Evolutionary conservation across 2,797 vertebrate genomes (phyloP).

Genomic region (Tapirus indicus): DNA sequence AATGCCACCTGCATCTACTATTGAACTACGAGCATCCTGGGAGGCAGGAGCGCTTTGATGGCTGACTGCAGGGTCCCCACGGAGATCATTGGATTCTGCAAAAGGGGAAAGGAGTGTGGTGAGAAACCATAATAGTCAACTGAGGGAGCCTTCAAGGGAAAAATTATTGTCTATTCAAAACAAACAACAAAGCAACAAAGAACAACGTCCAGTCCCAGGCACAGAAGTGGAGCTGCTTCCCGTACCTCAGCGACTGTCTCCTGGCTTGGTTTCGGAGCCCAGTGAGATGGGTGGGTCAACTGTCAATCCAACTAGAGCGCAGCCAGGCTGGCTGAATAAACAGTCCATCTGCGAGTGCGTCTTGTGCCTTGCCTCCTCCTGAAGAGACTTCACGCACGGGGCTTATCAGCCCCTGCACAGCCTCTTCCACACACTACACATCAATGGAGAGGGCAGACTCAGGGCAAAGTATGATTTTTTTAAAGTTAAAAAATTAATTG

Average conservation of each 20-base stretch:
- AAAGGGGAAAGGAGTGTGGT: conserved; percentile 64
- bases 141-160: neutral
- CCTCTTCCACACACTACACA: conserved; percentile 50
- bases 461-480: conserved; percentile 50
- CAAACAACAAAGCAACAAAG: neutral
- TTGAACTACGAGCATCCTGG: conserved; percentile 85
- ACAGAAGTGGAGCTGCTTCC: neutral
- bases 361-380: conserved; percentile 4
- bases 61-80: conserved; percentile 77
- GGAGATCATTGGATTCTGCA: conserved; percentile 87
- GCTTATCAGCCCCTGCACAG: conserved; percentile 86
- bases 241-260: fast-evolving
- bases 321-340: conserved; percentile 65
- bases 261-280: neutral
- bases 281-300: neutral
- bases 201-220: neutral
- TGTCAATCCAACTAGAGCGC: neutral
- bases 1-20: conserved; percentile 87
- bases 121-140: neutral
- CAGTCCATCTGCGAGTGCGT: neutral
- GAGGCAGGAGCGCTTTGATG: conserved; percentile 70
- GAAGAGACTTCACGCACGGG: conserved; percentile 71
- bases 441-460: conserved; percentile 74
- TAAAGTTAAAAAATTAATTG: conserved; percentile 86
- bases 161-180: neutral